These are phyloP conservation scores for Drosophila bipectinata DNA, from an alignment of 1,140 invertebrate species.

Conservation along the genomic window DNA sequence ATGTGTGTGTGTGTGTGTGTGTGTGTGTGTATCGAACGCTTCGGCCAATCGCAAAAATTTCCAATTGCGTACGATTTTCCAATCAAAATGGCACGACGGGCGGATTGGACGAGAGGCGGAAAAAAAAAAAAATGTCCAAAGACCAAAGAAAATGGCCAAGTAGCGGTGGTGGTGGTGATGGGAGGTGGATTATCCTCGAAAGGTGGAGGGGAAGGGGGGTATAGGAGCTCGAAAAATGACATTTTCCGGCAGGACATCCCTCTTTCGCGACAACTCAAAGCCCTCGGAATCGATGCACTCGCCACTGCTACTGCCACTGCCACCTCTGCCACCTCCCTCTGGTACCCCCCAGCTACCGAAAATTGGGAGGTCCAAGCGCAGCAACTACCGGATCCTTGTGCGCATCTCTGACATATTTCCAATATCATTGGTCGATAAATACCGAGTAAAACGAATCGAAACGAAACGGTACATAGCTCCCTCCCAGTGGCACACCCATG, in stretches of 20 bases:
- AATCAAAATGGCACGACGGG: constrained; percentile 73
- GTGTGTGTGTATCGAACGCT: constrained; percentile 67
- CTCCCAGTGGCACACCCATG: constrained; percentile 21
- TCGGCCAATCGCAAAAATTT: constrained; percentile 79
- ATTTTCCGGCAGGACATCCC: not conserved
- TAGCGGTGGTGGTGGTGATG: not conserved
- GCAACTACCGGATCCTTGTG: constrained; percentile 72
- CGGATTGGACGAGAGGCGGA: constrained; percentile 6
- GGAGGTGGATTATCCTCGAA: not conserved
- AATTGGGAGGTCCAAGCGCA: constrained; percentile 57
- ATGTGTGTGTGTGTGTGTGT: constrained; percentile 14
- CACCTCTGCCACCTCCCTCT: no score
- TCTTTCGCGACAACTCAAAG: not conserved
- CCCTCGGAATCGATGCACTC: constrained; percentile 45
- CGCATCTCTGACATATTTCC: constrained; percentile 84
- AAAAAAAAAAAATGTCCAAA: no score
- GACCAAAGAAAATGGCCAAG: constrained; percentile 1
- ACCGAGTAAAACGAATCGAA: constrained; percentile 80
- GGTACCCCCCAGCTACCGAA: not conserved
- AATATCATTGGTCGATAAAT: constrained; percentile 84
- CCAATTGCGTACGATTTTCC: constrained; percentile 80
- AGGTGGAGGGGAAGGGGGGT: no score
- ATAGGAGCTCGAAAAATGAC: no score
- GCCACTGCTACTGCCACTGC: not conserved
- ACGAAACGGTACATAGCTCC: constrained; percentile 67